phyloP scores from a whole-genome alignment of 2,888 invertebrate genomes.

The Syritta pipiens region DNA sequence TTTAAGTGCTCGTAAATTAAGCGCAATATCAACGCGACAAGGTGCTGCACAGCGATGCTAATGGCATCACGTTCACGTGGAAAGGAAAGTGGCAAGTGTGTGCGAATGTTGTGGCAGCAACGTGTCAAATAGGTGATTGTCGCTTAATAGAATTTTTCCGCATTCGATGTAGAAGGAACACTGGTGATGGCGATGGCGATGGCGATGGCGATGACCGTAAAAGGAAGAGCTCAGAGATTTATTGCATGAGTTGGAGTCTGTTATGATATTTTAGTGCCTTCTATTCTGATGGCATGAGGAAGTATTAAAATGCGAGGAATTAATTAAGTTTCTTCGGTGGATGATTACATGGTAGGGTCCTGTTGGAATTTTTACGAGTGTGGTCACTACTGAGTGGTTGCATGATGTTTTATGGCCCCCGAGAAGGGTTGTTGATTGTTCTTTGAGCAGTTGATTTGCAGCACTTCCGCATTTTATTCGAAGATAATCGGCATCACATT shows the following conservation, averaged over 20 bases:
- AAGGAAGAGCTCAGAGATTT: neutral
- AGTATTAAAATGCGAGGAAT: neutral
- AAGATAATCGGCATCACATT: no score
- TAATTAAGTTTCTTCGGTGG: neutral
- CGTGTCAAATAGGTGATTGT: no score
- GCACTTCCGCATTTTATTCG: no score
- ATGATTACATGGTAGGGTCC: neutral
- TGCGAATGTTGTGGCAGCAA: no score
- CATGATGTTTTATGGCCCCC: no score
- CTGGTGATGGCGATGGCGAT: no score
- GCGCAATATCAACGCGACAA: neutral
- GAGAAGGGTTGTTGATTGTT: no score
- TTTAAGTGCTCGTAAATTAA: constrained; percentile 57
- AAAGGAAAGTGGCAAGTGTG: constrained; percentile 18
- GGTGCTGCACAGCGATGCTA: constrained; percentile 1
- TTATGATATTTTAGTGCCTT: neutral
- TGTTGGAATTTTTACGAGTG: neutral
- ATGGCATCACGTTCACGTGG: constrained; percentile 26
- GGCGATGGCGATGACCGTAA: no score
- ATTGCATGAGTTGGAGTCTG: neutral
- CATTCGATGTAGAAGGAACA: no score
- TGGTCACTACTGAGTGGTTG: no score
- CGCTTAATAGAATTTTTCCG: no score
- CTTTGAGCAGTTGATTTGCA: no score
- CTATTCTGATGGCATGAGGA: neutral